Evolutionary conservation across 2,888 invertebrate species (phyloP).

Genomic region (Corbicula japonica): DNA sequence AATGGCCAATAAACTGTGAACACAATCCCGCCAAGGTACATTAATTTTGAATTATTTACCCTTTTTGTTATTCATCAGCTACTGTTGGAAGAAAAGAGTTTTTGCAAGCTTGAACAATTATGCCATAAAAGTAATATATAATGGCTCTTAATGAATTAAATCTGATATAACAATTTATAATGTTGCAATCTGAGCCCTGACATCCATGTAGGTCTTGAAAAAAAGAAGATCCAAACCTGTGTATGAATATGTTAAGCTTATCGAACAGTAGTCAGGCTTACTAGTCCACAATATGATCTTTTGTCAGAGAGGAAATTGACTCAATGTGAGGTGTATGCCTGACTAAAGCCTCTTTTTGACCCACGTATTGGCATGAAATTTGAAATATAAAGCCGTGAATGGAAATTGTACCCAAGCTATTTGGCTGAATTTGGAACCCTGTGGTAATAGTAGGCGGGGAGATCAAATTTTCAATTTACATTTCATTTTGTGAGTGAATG

Average conservation of each 20-base stretch:
- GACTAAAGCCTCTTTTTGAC: slow-evolving; percentile 6
- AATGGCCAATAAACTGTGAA: slow-evolving; percentile 43
- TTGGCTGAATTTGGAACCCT: slow-evolving; percentile 21
- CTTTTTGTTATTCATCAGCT: slow-evolving; percentile 18
- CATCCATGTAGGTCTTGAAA: slow-evolving; percentile 25
- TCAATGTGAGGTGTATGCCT: slow-evolving; percentile 3
- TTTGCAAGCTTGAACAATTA: slow-evolving; percentile 32
- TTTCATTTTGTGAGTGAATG: slow-evolving; percentile 19
- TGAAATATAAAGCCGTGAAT: slow-evolving; percentile 28
- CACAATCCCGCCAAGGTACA: slow-evolving; percentile 19
- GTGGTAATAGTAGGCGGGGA: slow-evolving; percentile 27
- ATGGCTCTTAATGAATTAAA: slow-evolving; percentile 28
- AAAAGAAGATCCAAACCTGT: slow-evolving; percentile 8
- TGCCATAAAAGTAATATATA: slow-evolving; percentile 39
- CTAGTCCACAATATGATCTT: slow-evolving; percentile 7
- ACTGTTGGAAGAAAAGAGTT: slow-evolving; percentile 17
- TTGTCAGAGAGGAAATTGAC: slow-evolving; percentile 26
- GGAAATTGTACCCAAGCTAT: slow-evolving; percentile 16
- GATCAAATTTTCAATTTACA: slow-evolving; percentile 48
- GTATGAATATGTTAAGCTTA: slow-evolving; percentile 38
- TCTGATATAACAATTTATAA: slow-evolving; percentile 40
- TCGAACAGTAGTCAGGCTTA: slow-evolving; percentile 19
- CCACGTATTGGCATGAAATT: slow-evolving; percentile 5
- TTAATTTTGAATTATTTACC: slow-evolving; percentile 44
- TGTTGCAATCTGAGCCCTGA: slow-evolving; percentile 37